Conservation (phyloP, 1,140 invertebrate genomes). For the Papilio polyxenes region DNA sequence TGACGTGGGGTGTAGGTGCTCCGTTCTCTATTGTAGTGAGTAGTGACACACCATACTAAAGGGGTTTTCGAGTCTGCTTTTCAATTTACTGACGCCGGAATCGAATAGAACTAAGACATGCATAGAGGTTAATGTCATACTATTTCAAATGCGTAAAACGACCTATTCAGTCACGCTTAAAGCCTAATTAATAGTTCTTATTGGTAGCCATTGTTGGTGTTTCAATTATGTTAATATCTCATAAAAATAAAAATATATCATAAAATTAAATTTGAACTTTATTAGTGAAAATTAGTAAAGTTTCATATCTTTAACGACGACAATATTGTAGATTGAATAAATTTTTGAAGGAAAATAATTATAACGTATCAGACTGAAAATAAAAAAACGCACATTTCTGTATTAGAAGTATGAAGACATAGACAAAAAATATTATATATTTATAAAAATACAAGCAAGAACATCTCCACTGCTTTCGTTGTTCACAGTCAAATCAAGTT, state of each 20-base stretch:
- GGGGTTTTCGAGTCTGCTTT: slow-evolving; percentile 78
- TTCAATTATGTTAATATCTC: no score
- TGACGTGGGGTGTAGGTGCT: background rate
- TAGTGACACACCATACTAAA: slow-evolving; percentile 66
- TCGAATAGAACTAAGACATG: slow-evolving; percentile 44
- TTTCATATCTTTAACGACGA: no score
- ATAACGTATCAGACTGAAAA: background rate
- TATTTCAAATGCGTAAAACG: background rate
- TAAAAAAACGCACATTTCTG: background rate
- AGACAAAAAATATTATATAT: background rate
- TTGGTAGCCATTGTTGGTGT: no score
- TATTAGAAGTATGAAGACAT: background rate
- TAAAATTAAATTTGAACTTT: no score
- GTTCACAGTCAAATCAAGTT: slow-evolving; percentile 73
- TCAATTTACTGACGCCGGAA: slow-evolving; percentile 70
- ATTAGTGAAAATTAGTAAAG: no score
- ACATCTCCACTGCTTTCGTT: slow-evolving; percentile 45
- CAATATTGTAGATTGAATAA: no score
- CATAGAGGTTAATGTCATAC: slow-evolving; percentile 38
- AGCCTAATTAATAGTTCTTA: no score
- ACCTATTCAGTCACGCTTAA: no score
- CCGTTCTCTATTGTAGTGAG: slow-evolving; percentile 60
- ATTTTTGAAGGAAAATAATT: background rate
- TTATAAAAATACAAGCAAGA: slow-evolving; percentile 28
- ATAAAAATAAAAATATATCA: no score